Evolutionary conservation across 2,797 vertebrate genomes (phyloP).

Genomic region (Smutsia gigantea): DNA sequence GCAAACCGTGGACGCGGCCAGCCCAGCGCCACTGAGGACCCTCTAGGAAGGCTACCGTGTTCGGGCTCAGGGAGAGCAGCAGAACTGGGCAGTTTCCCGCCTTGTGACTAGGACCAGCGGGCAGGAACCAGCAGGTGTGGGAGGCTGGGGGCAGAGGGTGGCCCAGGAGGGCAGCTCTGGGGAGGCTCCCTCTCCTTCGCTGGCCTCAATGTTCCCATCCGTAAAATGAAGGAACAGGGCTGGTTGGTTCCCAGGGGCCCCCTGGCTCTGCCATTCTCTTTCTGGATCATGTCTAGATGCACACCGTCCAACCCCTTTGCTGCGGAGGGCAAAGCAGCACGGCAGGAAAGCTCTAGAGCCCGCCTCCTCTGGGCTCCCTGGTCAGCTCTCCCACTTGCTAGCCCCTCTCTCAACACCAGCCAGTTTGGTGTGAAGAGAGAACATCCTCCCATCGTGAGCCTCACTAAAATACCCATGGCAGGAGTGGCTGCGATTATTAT

Average conservation of each 20-base stretch:
- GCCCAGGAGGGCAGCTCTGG: not conserved
- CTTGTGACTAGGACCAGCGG: not conserved
- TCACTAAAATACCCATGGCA: rapidly evolving
- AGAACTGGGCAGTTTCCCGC: not conserved
- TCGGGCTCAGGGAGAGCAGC: too few species aligned
- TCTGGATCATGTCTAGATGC: not conserved
- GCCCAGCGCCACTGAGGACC: not conserved
- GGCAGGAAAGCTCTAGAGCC: rapidly evolving
- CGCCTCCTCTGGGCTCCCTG: not conserved
- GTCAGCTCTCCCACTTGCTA: rapidly evolving
- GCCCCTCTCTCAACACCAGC: not conserved
- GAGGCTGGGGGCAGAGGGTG: not conserved
- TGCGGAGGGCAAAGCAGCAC: not conserved
- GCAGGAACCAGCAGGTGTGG: not conserved
- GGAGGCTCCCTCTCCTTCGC: not conserved
- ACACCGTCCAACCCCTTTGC: rapidly evolving
- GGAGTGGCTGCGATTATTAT: rapidly evolving
- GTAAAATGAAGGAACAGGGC: not conserved
- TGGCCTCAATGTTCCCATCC: not conserved
- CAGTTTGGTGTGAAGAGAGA: not conserved
- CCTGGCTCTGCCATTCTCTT: not conserved
- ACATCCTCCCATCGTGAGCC: rapidly evolving
- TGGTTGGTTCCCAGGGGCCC: rapidly evolving
- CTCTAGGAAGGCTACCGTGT: not conserved
- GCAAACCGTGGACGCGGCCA: not conserved